Conservation (phyloP, 2,888 invertebrate genomes). For the Mimachlamys varia region DNA sequence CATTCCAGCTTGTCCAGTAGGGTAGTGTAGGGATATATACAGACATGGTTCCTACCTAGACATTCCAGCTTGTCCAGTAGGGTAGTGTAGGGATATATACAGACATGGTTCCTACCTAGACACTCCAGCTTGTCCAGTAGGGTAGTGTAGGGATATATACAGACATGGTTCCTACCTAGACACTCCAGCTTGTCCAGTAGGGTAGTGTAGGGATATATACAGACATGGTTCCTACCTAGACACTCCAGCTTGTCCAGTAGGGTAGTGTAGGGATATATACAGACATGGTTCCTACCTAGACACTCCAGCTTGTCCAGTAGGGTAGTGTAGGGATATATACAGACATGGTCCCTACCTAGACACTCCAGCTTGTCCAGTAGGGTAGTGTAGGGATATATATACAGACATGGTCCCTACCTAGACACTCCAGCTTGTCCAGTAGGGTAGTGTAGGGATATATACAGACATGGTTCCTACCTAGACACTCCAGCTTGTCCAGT, state of each 20-base stretch:
- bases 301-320: conserved; percentile 77
- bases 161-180: conserved; percentile 76
- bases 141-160: too few species aligned
- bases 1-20: too few species aligned
- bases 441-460: too few species aligned
- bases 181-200: conserved; percentile 77
- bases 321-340: too few species aligned
- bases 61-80: conserved; percentile 77
- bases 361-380: conserved; percentile 77
- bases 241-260: conserved; percentile 77
- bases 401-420: too few species aligned
- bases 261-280: too few species aligned
- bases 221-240: conserved; percentile 76
- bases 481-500: conserved; percentile 76
- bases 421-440: conserved; percentile 76
- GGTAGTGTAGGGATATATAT: too few species aligned
- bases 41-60: conserved; percentile 67
- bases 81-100: too few species aligned
- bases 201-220: too few species aligned
- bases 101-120: conserved; percentile 76
- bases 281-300: conserved; percentile 76
- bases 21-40: too few species aligned
- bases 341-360: conserved; percentile 75
- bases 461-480: too few species aligned
- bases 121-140: conserved; percentile 77